Base-by-base conservation (phyloP, 92 coral and sea anemone species). In the Epizoanthus ramosus region DNA sequence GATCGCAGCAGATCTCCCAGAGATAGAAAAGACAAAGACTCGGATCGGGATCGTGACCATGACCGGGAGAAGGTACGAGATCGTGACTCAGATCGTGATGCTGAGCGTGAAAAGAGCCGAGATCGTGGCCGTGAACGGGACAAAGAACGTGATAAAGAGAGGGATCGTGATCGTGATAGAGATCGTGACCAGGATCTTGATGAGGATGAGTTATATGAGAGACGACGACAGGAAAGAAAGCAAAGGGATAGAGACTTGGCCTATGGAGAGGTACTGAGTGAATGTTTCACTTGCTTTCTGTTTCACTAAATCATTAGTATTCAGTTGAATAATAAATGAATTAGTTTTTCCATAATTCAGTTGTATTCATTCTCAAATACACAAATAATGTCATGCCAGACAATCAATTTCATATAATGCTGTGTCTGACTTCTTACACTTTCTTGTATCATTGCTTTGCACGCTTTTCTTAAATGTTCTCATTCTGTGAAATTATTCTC, bases 231-330 rank as follows among this genome's bases (percentile, higher is more conserved):
- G 13, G 99, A 96, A 67, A 89, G 99, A 31, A 90, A 86, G 82
- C 90, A 86, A 41, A 86, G 97, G 5, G 99, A 94, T 86, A 84
- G 95, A 56, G 97, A 94, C 75, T 85, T 80, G 25, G 93, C 99
- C 21, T 96, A 89, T 63, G 94, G 89, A 43, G 98, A 96, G 96
- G 99, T 96, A 72, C 60, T 28, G 5, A 15, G 68, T 23, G 37
- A 35, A 16, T 0, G 41, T 67, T 5, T 24, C 57, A n/a, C 18
- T 37, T 7, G 52, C 35, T 39, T 2, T 74, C 8, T n/a, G n/a
- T n/a, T n/a, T n/a, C n/a, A n/a, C n/a, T n/a, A n/a, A n/a, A n/a
- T n/a, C n/a, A 9, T 43, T 43, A 43, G 50, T 43, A 41, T 43
- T 5, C 50, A 43, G 50, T 43, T 43, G 6, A 43, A 43, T 7